These are phyloP conservation scores for Metalampra italica DNA, from an alignment of 2,888 invertebrate genomes.

Conservation along the genomic window DNA sequence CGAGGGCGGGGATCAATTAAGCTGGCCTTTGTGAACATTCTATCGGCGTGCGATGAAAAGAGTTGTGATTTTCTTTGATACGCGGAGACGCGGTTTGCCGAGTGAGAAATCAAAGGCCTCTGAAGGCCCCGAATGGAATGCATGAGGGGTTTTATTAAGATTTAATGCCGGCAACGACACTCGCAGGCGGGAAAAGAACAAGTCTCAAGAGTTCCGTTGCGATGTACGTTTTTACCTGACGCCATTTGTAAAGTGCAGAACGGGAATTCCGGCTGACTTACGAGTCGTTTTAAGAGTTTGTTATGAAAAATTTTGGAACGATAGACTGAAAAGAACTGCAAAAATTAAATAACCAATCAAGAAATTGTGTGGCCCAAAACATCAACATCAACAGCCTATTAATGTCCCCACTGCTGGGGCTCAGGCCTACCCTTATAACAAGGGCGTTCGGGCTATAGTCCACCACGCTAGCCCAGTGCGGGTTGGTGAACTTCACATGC, in stretches of 20 bases:
- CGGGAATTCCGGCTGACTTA: background rate
- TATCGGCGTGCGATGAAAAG: conserved; percentile 77
- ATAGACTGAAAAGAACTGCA: no score
- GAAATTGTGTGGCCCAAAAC: no score
- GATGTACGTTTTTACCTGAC: background rate
- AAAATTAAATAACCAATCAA: no score
- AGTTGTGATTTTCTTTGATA: conserved; percentile 78
- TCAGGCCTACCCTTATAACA: no score
- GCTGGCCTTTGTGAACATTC: conserved; percentile 68
- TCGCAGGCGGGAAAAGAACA: conserved; percentile 76
- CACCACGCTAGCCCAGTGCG: no score
- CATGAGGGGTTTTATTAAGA: conserved; percentile 78
- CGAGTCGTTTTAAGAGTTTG: background rate
- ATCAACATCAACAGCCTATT: no score
- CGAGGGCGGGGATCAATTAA: conserved; percentile 66
- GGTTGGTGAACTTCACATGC: no score
- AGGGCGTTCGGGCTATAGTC: no score
- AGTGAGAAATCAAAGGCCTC: conserved; percentile 76
- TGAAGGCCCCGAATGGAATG: conserved; percentile 45
- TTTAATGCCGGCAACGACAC: conserved; percentile 77
- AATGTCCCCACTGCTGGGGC: no score
- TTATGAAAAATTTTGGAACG: background rate
- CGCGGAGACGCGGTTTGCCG: conserved; percentile 74
- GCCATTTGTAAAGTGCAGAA: conserved; percentile 1
- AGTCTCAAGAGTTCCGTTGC: conserved; percentile 55